Percentiles rank a stretch among this genome's conserved stretches.
Conservation (phyloP, 2,888 invertebrate species). For the Thyatira batis region DNA sequence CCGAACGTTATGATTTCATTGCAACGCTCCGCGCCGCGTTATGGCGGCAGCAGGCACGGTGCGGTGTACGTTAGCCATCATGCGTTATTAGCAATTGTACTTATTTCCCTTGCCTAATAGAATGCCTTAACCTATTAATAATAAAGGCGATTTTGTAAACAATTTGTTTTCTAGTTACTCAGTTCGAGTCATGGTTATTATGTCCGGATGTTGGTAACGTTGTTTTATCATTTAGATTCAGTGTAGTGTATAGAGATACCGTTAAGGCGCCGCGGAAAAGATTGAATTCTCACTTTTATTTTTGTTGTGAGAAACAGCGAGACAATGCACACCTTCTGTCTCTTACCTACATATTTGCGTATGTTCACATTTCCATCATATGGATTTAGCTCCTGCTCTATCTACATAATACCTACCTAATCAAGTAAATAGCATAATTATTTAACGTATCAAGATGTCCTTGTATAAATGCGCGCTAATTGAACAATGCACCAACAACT, state of each 20-base stretch:
- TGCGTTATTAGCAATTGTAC: slow-evolving; percentile 32
- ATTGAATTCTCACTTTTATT: slow-evolving; percentile 76
- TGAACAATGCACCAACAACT: slow-evolving; percentile 46
- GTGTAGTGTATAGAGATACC: slow-evolving; percentile 63
- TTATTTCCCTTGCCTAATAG: slow-evolving; percentile 25
- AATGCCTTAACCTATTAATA: slow-evolving; percentile 34
- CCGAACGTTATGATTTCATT: slow-evolving; percentile 68
- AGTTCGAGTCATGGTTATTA: slow-evolving; percentile 57
- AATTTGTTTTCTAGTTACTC: slow-evolving; percentile 40
- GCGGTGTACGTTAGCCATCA: slow-evolving; percentile 25
- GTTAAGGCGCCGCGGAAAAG: slow-evolving; percentile 57
- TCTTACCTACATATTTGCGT: not conserved
- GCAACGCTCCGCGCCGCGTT: slow-evolving; percentile 39
- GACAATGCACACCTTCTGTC: slow-evolving; percentile 37
- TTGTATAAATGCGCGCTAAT: slow-evolving; percentile 52
- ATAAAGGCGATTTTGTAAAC: slow-evolving; percentile 48
- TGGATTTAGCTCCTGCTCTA: too few species aligned
- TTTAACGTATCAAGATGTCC: slow-evolving; percentile 31
- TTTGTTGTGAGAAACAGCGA: slow-evolving; percentile 58
- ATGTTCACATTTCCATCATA: too few species aligned
- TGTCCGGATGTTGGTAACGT: slow-evolving; percentile 62
- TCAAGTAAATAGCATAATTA: not conserved
- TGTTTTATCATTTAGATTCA: slow-evolving; percentile 67
- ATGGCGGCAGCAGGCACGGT: too few species aligned
- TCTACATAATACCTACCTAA: too few species aligned